These are phyloP conservation scores for Myotis vivesi DNA, from an alignment of 2,797 vertebrate genomes.

Conservation along the genomic window DNA sequence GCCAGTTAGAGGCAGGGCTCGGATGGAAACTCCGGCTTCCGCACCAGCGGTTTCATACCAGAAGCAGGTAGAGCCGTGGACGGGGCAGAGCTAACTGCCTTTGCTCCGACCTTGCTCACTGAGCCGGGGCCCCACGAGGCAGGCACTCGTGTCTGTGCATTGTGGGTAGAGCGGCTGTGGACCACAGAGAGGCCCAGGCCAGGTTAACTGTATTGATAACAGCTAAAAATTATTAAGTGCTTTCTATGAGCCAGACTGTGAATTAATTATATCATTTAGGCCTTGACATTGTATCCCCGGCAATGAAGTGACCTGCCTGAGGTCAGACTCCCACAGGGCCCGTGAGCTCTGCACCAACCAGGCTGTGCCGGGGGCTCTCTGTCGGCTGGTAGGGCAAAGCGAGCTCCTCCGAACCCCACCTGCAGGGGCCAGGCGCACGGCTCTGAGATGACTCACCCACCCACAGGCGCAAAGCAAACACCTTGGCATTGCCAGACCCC, in stretches of 20 bases:
- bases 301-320: not conserved
- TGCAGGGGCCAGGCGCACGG: not conserved
- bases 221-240: not conserved
- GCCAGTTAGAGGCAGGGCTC: not conserved
- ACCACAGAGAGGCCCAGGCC: not conserved
- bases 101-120: not conserved
- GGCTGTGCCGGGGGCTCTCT: not conserved
- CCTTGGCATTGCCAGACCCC: conserved; percentile 54
- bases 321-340: not conserved
- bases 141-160: fast-evolving
- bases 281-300: not conserved
- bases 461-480: not conserved
- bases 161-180: not conserved
- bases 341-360: not conserved
- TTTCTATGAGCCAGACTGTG: not conserved
- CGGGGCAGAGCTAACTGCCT: not conserved
- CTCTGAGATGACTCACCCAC: not conserved
- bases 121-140: not conserved
- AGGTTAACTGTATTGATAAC: not conserved
- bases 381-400: not conserved
- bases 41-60: not conserved
- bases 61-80: not conserved
- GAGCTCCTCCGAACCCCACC: not conserved
- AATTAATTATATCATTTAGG: too few relatives aligned
- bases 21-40: not conserved